Base-by-base conservation (phyloP, 1,140 invertebrate genomes). In the Drosophila insularis region DNA sequence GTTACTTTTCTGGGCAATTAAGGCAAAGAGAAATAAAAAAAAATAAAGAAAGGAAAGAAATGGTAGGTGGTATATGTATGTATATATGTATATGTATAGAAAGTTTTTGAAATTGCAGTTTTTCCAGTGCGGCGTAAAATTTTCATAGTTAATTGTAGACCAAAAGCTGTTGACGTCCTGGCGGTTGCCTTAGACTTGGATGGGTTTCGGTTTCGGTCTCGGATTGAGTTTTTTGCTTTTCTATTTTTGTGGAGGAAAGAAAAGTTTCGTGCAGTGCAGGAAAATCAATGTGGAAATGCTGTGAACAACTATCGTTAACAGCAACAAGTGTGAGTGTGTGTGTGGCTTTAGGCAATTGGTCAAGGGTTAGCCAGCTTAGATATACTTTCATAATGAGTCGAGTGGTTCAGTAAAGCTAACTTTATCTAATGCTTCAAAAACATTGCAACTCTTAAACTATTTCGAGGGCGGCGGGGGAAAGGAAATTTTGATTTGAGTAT, bases 1-100 rank as follows among this genome's bases (percentile, higher is more conserved):
- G 81, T 85, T 86, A 86, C 81, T 85, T 81, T 86, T 85, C 81
- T 85, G 81, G 81, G 81, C 81, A 85, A 85, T 85, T 85, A 86
- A 72, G 78, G 78, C 70, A 27, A 8, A 76, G 68, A 69, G 64
- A 64, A 67, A 76, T 72, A 72, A 60, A 69, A 73, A 62, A 67
- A 75, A 72, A 72, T 60, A 14, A 39, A 14, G n/a, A n/a, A 14
- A 5, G 2, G 40, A 14, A 14, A 7, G 40, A 14, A 46, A 46
- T 46, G 17, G 14, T 46, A 46, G 43, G 17, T 19, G 14, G 7
- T 43, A 14, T 43, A 17, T 0, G 1, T 17, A 10, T 1, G 14
- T 17, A 8, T 2, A 7, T 10, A 46, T 10, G 14, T 75, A 75
- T 74, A 50, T 56, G 74, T 43, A 62, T 82, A 73, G 71, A 54